Percentiles rank a stretch among this genome's conserved stretches.
These are phyloP conservation scores for Thinocorus orbignyianus DNA, from an alignment of 2,113 vertebrate species.

Conservation along the genomic window DNA sequence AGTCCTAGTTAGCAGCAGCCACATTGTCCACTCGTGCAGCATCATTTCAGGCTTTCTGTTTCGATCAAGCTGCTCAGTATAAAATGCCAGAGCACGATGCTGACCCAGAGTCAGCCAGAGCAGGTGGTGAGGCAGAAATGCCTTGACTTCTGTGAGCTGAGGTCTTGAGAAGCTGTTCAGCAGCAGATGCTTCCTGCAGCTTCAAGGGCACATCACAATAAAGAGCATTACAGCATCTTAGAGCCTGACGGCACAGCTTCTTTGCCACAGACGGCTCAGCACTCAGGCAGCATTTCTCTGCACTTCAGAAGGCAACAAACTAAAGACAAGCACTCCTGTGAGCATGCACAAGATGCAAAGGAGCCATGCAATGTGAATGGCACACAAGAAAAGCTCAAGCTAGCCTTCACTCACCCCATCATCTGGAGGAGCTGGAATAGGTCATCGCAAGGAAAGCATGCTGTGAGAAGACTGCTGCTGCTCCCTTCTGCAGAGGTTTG, in stretches of 20 bases:
- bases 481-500: slow-evolving; percentile 1
- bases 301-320: not conserved
- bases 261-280: not conserved
- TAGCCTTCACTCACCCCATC: not conserved
- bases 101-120: not conserved
- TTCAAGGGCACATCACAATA: not conserved
- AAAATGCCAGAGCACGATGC: not conserved
- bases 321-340: not conserved
- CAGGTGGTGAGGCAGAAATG: not conserved
- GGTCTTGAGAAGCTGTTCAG: not conserved
- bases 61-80: accelerated
- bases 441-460: not conserved
- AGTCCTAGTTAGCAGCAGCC: not conserved
- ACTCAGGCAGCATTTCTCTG: not conserved
- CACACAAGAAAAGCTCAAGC: not conserved
- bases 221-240: not conserved
- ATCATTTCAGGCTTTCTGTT: not conserved
- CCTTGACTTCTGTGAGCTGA: not conserved
- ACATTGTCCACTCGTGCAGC: accelerated
- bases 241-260: not conserved
- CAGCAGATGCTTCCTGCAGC: not conserved
- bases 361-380: not conserved
- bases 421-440: not conserved
- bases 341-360: not conserved
- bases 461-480: not conserved